Conservation (phyloP, 2,888 invertebrate genomes). For the Megastigmus dorsalis region DNA sequence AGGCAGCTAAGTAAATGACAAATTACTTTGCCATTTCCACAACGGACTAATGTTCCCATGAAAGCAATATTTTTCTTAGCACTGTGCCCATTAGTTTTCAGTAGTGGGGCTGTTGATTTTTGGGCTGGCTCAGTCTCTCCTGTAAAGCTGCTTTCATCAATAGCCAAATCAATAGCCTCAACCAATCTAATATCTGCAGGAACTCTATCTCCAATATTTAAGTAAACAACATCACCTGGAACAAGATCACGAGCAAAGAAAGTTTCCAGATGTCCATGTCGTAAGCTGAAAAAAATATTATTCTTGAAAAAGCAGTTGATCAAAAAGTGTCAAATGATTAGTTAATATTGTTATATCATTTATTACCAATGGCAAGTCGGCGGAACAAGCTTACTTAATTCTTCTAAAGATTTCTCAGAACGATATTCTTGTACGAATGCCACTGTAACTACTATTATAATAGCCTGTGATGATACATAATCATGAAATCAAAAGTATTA, state of each 20-base stretch:
- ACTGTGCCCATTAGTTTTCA: constrained; percentile 80
- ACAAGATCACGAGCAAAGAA: constrained; percentile 97
- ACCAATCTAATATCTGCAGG: constrained; percentile 97
- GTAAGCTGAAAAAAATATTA: constrained; percentile 78
- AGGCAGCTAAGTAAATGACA: too few relatives aligned
- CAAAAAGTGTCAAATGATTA: neutral
- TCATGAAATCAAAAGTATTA: constrained; percentile 1
- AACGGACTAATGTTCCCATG: constrained; percentile 97
- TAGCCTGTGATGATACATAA: constrained; percentile 75
- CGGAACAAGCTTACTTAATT: constrained; percentile 96
- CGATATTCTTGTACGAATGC: constrained; percentile 99
- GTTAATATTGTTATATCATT: neutral
- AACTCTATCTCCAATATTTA: constrained; percentile 96
- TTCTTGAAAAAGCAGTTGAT: constrained; percentile 12
- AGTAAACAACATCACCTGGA: constrained; percentile 95
- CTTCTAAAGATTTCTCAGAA: constrained; percentile 98
- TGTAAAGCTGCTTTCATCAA: constrained; percentile 99
- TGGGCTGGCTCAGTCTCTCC: constrained; percentile 97
- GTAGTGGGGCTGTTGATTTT: constrained; percentile 82
- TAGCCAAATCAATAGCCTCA: constrained; percentile 92
- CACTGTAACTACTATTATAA: constrained; percentile 93
- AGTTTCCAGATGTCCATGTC: constrained; percentile 90
- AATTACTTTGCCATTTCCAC: constrained; percentile 93
- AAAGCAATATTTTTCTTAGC: constrained; percentile 93
- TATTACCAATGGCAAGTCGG: constrained; percentile 92